A percentile compares a stretch with the other conserved stretches of the same genome.
Evolutionary conservation across 2,797 vertebrate genomes (phyloP).

Genomic region (Lagocephalus sceleratus): DNA sequence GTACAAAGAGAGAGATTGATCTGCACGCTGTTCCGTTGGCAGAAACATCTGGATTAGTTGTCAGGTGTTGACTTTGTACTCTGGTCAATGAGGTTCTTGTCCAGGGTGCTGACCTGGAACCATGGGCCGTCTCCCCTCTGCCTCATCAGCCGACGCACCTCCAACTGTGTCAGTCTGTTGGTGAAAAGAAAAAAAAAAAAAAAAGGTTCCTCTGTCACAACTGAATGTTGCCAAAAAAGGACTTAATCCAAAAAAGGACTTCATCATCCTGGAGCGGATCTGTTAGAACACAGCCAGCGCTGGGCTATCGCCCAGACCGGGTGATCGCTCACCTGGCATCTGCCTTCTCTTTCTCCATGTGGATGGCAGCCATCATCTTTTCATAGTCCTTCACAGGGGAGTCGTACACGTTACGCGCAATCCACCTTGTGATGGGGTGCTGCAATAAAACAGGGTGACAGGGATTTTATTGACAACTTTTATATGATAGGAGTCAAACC

Average conservation of each 20-base stretch:
- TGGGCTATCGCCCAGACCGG: too few species aligned
- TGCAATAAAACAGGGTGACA: conserved; percentile 47
- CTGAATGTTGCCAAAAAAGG: too few species aligned
- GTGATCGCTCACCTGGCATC: conserved; percentile 78
- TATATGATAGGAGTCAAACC: too few species aligned
- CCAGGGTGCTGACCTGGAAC: conserved; percentile 76
- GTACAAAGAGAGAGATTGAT: conserved; percentile 63
- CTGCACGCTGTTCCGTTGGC: conserved; percentile 33
- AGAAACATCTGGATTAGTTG: conserved; percentile 63
- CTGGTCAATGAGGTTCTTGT: conserved; percentile 81
- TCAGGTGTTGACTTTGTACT: conserved; percentile 84
- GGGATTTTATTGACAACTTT: background rate
- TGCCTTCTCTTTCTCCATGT: conserved; percentile 81
- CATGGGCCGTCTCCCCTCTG: conserved; percentile 89
- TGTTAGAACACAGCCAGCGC: too few species aligned
- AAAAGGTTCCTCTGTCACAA: background rate
- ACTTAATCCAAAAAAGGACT: too few species aligned
- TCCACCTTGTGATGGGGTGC: conserved; percentile 95
- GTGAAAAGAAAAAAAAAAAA: conserved; percentile 29
- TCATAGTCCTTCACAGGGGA: conserved; percentile 90
- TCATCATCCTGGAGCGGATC: too few species aligned
- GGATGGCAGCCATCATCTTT: conserved; percentile 83
- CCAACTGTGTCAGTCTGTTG: conserved; percentile 74
- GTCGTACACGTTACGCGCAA: conserved; percentile 76
- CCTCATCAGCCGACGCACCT: conserved; percentile 85